Evolutionary conservation across 37 sponge, comb jelly and placozoan species (phyloP), one percentile per base, ranked within the genome.

Genomic region (Sycon ciliatum): DNA sequence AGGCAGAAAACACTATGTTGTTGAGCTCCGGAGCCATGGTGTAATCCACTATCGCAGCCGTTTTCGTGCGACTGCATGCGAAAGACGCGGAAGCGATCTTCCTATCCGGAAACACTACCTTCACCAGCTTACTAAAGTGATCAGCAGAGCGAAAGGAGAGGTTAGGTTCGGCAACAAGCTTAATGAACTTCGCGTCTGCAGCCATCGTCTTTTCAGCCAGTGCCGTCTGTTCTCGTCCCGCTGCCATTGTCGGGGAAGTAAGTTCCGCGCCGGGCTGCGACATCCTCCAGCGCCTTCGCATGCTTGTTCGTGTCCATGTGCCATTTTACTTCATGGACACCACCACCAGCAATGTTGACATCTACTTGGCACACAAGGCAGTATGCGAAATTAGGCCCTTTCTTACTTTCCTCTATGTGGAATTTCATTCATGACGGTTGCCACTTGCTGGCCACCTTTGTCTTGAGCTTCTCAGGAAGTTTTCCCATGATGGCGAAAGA

Each of bases 301-400:
- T 81, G 76, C 32, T 75, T 81, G 27, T 70, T 42, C 1, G 39
- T 68, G 1, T 81, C 82, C 37, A 81, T 30, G 27, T 81, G 81
- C 13, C 81, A 39, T 38, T 69, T 75, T 7, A 81, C 72, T 1
- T 81, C 82, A 39, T 81, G 55, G 2, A 78, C 36, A 11, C 80
- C 74, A 18, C 80, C 80, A 53, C 68, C 37, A 55, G 68, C 68
- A 3, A 79, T 32, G 2, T 70, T 60, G 55, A 79, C 55, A 30
- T 79, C 68, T 1, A 31, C 32, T 2, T 2, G 1, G 40, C 74
- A 79, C 39, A 73, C n/a, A 3, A 38, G 36, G 56, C 71, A 79
- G 57, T 67, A 34, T 1, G 56, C 78, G 32, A 23, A 68, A 37
- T 56, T 28, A 22, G 69, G 16, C 6, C 78, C 78, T 69, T 55